Conservation (phyloP, 2,797 vertebrate species). For the Notamacropus eugenii region DNA sequence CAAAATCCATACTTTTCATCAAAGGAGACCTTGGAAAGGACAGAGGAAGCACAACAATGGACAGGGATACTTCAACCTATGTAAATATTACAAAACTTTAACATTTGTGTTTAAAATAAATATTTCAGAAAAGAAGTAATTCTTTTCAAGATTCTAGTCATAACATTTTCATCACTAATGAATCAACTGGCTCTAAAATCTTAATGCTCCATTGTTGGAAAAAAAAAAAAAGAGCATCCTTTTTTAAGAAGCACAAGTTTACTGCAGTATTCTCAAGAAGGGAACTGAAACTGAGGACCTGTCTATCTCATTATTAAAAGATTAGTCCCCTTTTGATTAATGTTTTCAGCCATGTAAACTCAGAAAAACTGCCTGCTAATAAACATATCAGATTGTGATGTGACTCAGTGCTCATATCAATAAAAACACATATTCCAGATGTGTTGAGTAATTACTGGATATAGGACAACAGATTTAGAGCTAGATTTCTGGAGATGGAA, state of each 20-base stretch:
- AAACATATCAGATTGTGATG: background rate
- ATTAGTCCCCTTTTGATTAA: background rate
- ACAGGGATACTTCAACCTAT: background rate
- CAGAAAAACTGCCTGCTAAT: background rate
- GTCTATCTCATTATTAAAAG: background rate
- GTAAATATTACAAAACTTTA: conserved; percentile 5
- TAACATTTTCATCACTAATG: background rate
- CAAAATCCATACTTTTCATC: background rate
- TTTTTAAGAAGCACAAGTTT: background rate
- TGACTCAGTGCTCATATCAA: background rate
- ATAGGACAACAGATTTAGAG: background rate
- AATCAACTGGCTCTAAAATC: background rate
- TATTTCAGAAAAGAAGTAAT: conserved; percentile 1
- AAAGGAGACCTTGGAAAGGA: background rate
- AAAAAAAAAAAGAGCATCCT: background rate
- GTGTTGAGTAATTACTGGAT: background rate
- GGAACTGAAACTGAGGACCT: background rate
- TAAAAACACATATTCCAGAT: background rate
- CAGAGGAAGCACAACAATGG: conserved; percentile 9
- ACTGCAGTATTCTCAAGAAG: background rate
- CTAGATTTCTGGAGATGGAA: background rate
- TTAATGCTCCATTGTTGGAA: background rate
- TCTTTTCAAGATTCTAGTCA: background rate
- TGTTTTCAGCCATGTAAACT: background rate
- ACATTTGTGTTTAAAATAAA: background rate